phyloP scores from a whole-genome alignment of 2,113 vertebrate genomes.

The Patagioenas fasciata region DNA sequence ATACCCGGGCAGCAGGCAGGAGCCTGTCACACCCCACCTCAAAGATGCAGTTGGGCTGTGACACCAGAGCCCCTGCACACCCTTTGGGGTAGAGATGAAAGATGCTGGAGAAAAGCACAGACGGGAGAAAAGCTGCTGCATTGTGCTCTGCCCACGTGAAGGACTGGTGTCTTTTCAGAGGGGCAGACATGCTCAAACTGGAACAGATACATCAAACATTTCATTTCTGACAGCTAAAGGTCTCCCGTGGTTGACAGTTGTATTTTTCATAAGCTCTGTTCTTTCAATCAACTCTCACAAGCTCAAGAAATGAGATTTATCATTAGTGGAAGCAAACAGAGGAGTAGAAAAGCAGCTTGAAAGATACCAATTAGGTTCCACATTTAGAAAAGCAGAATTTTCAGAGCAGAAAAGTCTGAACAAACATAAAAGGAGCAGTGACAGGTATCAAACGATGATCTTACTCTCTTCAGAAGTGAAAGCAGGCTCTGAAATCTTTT shows the following conservation, averaged over 20 bases:
- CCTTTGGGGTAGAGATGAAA: neutral
- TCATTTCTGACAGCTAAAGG: neutral
- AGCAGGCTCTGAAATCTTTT: conserved; percentile 19
- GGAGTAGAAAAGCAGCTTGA: neutral
- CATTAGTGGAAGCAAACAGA: neutral
- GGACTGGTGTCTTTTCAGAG: neutral
- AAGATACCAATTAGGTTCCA: conserved; percentile 4
- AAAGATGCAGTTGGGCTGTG: neutral
- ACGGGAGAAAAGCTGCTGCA: neutral
- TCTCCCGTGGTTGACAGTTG: neutral
- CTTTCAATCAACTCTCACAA: neutral
- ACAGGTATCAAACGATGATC: conserved; percentile 21
- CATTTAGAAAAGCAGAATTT: neutral
- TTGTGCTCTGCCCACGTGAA: neutral
- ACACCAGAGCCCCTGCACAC: neutral
- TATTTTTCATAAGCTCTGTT: conserved; percentile 19
- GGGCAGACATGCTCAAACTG: neutral
- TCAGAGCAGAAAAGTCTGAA: neutral
- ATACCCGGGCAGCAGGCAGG: neutral
- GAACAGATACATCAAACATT: neutral
- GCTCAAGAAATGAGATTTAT: neutral
- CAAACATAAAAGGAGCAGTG: conserved; percentile 33
- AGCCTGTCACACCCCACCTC: neutral
- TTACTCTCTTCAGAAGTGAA: conserved; percentile 1
- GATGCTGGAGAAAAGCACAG: neutral